A percentile compares a stretch with the other conserved stretches of the same genome.
Evolutionary conservation across 2,797 vertebrate genomes (phyloP).

Genomic region (Anguilla megastoma): DNA sequence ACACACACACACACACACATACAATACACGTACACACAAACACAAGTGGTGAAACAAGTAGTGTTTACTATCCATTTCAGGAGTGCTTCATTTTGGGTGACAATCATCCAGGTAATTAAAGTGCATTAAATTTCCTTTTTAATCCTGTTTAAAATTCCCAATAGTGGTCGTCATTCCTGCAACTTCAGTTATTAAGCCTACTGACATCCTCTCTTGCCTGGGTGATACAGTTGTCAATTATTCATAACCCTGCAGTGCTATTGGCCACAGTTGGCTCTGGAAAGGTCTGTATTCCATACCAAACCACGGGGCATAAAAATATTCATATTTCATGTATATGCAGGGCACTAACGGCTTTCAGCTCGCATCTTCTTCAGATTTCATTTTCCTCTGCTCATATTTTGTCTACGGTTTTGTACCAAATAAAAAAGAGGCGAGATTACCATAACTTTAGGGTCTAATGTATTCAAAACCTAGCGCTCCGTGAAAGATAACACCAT

Average conservation of each 20-base stretch:
- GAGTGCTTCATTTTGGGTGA: neutral
- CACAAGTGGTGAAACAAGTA: neutral
- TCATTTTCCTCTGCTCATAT: neutral
- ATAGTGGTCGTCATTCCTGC: too few species aligned
- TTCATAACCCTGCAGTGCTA: too few species aligned
- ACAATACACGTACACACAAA: neutral
- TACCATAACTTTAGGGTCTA: neutral
- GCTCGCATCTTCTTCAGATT: slow-evolving; percentile 49
- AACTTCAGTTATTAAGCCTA: too few species aligned
- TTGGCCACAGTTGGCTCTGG: too few species aligned
- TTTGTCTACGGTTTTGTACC: neutral
- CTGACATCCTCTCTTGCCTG: too few species aligned
- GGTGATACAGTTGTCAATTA: too few species aligned
- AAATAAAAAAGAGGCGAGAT: neutral
- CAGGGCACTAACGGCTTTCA: slow-evolving; percentile 92
- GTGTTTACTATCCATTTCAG: neutral
- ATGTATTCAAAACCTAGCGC: neutral
- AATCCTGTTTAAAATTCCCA: too few species aligned
- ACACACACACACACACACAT: neutral
- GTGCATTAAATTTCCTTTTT: neutral
- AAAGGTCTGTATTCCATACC: slow-evolving; percentile 73
- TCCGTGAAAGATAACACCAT: neutral
- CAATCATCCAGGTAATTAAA: neutral
- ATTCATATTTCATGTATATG: slow-evolving; percentile 89
- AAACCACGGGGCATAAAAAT: slow-evolving; percentile 86